Evolutionary conservation across 2,888 invertebrate genomes (phyloP).

Genomic region (Epicampocera succincta): DNA sequence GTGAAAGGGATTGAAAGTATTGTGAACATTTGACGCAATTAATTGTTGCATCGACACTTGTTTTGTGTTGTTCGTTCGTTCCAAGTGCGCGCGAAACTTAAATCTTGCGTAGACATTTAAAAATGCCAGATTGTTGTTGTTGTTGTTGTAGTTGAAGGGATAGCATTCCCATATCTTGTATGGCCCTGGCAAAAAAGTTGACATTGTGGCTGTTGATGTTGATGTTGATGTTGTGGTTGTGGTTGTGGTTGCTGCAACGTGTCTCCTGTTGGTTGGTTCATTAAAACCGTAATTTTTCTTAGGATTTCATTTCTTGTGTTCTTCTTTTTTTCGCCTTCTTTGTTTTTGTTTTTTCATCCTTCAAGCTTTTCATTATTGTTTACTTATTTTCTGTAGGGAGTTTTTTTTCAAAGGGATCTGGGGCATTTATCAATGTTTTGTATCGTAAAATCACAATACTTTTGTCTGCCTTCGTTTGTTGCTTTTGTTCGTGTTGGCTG

Average conservation of each 20-base stretch:
- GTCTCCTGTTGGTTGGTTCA: slow-evolving; percentile 32
- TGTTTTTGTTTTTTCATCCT: neutral
- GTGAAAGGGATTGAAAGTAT: slow-evolving; percentile 35
- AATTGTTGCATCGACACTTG: slow-evolving; percentile 70
- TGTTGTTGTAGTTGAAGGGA: slow-evolving; percentile 20
- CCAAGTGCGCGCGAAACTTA: slow-evolving; percentile 52
- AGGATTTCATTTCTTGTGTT: slow-evolving; percentile 56
- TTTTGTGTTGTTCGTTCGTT: slow-evolving; percentile 57
- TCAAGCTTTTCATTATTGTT: slow-evolving; percentile 47
- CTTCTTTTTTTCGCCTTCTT: neutral
- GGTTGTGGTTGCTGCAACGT: neutral
- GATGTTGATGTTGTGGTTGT: slow-evolving; percentile 28
- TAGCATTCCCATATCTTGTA: slow-evolving; percentile 16
- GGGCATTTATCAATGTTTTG: slow-evolving; percentile 66
- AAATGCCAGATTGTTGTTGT: slow-evolving; percentile 29
- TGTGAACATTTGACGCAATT: slow-evolving; percentile 70
- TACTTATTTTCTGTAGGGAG: slow-evolving; percentile 36
- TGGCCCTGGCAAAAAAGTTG: slow-evolving; percentile 21
- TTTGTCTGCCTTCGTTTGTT: slow-evolving; percentile 54
- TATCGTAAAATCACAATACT: slow-evolving; percentile 67
- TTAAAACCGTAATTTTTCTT: slow-evolving; percentile 63
- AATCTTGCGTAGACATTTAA: slow-evolving; percentile 62
- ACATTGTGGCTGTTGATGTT: slow-evolving; percentile 26
- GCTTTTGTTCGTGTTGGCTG: slow-evolving; percentile 26
- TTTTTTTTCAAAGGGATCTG: slow-evolving; percentile 52